Conservation (phyloP, 1,140 invertebrate species). For the Zaprionus davidi region DNA sequence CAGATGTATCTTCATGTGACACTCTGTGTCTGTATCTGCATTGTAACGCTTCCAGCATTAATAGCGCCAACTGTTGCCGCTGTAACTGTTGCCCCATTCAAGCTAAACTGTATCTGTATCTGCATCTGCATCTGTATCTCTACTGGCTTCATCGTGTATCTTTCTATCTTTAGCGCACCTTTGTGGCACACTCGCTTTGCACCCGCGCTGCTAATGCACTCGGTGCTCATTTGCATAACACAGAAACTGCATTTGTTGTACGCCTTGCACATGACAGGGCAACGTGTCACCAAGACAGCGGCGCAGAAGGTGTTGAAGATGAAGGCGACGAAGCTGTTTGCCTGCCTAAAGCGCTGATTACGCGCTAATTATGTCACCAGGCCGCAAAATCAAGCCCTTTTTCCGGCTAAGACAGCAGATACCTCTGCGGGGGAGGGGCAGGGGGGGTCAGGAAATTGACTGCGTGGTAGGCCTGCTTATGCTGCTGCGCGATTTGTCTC, state of each 20-base stretch:
- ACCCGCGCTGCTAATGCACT: slow-evolving; percentile 31
- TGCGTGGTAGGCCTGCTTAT: slow-evolving; percentile 9
- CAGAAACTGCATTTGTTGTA: slow-evolving; percentile 58
- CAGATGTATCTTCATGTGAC: slow-evolving; percentile 1
- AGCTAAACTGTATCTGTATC: neutral
- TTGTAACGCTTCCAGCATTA: neutral
- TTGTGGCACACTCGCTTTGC: slow-evolving; percentile 9
- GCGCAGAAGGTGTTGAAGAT: neutral
- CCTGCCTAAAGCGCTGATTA: slow-evolving; percentile 34
- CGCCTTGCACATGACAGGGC: slow-evolving; percentile 19
- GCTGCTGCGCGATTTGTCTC: neutral
- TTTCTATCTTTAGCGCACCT: slow-evolving; percentile 39
- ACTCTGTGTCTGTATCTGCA: neutral
- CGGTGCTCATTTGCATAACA: slow-evolving; percentile 15
- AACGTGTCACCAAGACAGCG: slow-evolving; percentile 20
- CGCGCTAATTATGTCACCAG: slow-evolving; percentile 64
- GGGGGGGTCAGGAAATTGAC: neutral
- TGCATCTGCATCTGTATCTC: neutral
- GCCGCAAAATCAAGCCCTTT: slow-evolving; percentile 10
- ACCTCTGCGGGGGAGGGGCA: neutral
- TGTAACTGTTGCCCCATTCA: neutral
- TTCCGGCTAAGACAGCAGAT: slow-evolving; percentile 23
- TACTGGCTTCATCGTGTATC: slow-evolving; percentile 1
- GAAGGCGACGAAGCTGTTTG: neutral
- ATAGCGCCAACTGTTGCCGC: neutral